phyloP scores from a whole-genome alignment of 2,888 invertebrate genomes.

The Coremacera marginata region DNA sequence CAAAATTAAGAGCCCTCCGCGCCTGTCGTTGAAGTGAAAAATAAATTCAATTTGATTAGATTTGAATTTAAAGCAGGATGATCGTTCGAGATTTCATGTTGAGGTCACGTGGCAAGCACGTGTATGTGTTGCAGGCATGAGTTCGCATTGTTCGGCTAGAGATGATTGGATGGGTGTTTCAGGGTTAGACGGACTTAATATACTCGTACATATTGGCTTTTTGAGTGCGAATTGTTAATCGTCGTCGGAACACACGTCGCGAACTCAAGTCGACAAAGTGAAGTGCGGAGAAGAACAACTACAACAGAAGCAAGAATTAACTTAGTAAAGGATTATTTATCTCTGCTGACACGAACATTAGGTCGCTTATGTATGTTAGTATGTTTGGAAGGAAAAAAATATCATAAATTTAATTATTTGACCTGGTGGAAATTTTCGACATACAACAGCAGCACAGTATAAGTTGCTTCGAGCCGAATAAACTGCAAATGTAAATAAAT shows the following conservation, averaged over 20 bases:
- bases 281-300: background rate
- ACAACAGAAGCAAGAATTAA: background rate
- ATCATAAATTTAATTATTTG: background rate
- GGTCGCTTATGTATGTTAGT: background rate
- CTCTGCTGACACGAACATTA: background rate
- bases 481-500: background rate
- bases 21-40: slow-evolving; percentile 32
- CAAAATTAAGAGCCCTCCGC: slow-evolving; percentile 45
- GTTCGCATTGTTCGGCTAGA: slow-evolving; percentile 1
- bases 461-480: background rate
- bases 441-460: background rate
- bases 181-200: background rate
- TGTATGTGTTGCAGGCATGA: slow-evolving; percentile 37
- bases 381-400: background rate
- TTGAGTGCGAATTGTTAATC: slow-evolving; percentile 15
- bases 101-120: slow-evolving; percentile 51
- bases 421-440: background rate
- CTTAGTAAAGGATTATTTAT: slow-evolving; percentile 1
- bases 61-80: slow-evolving; percentile 66
- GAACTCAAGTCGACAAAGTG: background rate
- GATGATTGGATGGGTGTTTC: slow-evolving; percentile 17
- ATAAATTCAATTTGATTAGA: slow-evolving; percentile 68
- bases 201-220: slow-evolving; percentile 6
- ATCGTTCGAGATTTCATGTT: slow-evolving; percentile 60
- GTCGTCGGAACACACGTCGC: slow-evolving; percentile 7